Conservation (phyloP, 2,113 vertebrate species). For the Percopsis transmontana region DNA sequence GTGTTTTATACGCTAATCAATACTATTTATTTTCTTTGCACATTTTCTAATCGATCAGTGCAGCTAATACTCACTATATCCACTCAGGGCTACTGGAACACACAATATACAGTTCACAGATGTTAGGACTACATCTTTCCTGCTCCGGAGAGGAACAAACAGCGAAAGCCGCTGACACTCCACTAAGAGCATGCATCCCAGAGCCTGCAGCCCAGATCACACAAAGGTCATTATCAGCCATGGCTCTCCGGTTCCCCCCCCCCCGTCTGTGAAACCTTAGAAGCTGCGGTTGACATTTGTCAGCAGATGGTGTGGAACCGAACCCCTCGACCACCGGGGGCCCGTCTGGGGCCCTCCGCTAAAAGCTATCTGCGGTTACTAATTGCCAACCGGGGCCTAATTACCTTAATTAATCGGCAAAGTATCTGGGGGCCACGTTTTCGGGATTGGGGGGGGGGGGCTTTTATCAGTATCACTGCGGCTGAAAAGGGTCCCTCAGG, state of each 20-base stretch:
- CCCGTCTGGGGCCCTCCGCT: conserved; percentile 80
- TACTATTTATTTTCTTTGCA: conserved; percentile 67
- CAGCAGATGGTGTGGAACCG: conserved; percentile 88
- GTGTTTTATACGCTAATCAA: conserved; percentile 67
- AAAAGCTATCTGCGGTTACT: conserved; percentile 91
- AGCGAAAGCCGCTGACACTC: conserved; percentile 36
- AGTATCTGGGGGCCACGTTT: conserved; percentile 78
- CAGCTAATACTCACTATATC: conserved; percentile 68
- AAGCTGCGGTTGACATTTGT: conserved; percentile 80
- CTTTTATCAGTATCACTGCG: conserved; percentile 82
- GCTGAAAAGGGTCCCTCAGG: conserved; percentile 84
- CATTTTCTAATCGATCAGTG: conserved; percentile 73
- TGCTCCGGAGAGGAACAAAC: conserved; percentile 49
- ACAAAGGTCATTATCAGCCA: conserved; percentile 84
- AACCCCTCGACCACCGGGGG: conserved; percentile 80
- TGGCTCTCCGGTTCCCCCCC: conserved; percentile 81
- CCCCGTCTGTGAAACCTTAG: conserved; percentile 84
- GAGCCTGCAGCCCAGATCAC: conserved; percentile 52
- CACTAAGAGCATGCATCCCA: too few relatives aligned
- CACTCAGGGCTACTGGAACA: conserved; percentile 30
- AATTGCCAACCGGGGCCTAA: conserved; percentile 91
- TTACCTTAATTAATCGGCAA: conserved; percentile 96
- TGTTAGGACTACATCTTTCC: conserved; percentile 57
- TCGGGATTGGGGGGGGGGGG: conserved; percentile 69
- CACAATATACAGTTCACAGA: conserved; percentile 55